Base-by-base conservation (phyloP, 2,797 vertebrate species). In the Pelobates cultripes region DNA sequence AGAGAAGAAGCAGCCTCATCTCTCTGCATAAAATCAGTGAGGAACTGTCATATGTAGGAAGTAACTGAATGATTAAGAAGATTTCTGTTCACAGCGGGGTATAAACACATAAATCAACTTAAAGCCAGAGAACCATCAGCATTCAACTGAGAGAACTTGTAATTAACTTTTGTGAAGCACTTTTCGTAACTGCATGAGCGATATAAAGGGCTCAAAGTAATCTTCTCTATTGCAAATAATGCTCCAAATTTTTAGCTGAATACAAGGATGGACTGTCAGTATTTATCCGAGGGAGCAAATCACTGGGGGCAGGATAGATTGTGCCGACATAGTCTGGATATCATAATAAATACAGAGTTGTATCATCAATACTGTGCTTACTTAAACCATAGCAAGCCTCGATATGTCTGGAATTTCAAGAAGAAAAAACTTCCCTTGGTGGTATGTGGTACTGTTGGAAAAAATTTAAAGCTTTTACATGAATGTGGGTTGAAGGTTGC, bases 61-160 rank as follows among this genome's bases (percentile, higher is more conserved):
- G 80, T 68, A 67, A 68, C 57, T 47, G 63, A 42, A 73, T 77
- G 75, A 77, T 82, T 82, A 77, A 77, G 70, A 82, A 9, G 61
- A 82, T 55, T 71, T 55, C 75, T 82, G 80, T 71, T 77, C 57
- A 43, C 70, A 82, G 74, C 80, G 63, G 61, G 73, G 43, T 64
- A 76, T 82, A 77, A 82, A 66, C 69, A 72, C 17, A 82, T 45
- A 82, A 77, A 77, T 71, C 68, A 82, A 43, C 51, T 40, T 28
- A 43, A 57, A 64, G 40, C 61, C 15, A 45, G 57, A 28, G 55
- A 40, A 72, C 66, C 75, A 77, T 82, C 42, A 82, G 43, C 63
- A 71, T 70, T 66, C 74, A 41, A 55, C 45, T 67, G 68, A 44
- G 77, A 80, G 60, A 63, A n/a, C 55, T 47, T 57, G 68, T 82